Percentiles rank a stretch among this genome's conserved stretches.
phyloP scores from a whole-genome alignment of 2,888 invertebrate species.

The Dascillus cervinus region DNA sequence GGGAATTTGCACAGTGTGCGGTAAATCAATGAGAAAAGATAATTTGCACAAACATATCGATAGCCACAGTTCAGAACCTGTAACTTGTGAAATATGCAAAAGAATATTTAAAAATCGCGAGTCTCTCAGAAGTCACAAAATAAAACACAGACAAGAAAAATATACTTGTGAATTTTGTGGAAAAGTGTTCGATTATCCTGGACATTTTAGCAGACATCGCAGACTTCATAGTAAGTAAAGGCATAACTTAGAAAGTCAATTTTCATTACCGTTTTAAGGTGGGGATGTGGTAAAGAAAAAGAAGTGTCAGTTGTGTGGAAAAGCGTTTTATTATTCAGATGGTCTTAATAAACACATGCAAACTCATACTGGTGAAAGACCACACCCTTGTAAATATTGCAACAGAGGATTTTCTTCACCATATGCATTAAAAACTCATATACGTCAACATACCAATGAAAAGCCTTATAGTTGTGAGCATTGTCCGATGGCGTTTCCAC shows the following conservation, averaged over 20 bases:
- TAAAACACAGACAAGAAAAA: constrained; percentile 25
- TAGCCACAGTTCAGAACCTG: constrained; percentile 27
- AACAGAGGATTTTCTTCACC: constrained; percentile 11
- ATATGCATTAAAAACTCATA: constrained; percentile 11
- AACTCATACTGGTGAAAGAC: constrained; percentile 13
- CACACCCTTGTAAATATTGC: constrained; percentile 11
- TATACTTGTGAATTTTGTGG: constrained; percentile 32
- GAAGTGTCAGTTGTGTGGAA: constrained; percentile 9
- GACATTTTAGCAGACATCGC: constrained; percentile 8
- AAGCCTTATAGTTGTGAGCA: constrained; percentile 11
- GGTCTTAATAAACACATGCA: constrained; percentile 10
- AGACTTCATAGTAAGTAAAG: constrained; percentile 25
- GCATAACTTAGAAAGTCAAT: not conserved
- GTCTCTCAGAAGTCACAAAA: constrained; percentile 28
- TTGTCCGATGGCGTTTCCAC: constrained; percentile 10
- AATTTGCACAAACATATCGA: constrained; percentile 29
- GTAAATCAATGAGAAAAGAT: constrained; percentile 27
- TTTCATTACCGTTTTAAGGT: not conserved
- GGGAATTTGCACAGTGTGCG: constrained; percentile 33
- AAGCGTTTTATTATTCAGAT: constrained; percentile 6
- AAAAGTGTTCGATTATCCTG: constrained; percentile 19
- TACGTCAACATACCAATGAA: constrained; percentile 12
- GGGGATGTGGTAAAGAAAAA: constrained; percentile 23
- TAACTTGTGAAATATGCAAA: constrained; percentile 21
- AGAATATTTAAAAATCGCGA: constrained; percentile 19